Evolutionary conservation across 1,140 invertebrate genomes (phyloP).

Genomic region (Cydia amplana): DNA sequence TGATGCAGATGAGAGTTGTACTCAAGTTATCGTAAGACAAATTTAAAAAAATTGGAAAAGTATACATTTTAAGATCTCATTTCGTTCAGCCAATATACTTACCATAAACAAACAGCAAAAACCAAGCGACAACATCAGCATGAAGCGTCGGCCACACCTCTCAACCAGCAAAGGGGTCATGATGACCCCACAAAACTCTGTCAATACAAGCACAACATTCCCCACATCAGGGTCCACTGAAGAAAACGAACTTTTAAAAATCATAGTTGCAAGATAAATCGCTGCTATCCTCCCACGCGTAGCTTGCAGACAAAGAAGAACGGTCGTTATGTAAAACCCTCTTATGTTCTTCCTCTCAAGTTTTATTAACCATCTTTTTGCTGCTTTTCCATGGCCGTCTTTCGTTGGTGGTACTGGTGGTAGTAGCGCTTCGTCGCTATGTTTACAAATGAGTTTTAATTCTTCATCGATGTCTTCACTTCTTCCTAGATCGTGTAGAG

Average conservation of each 20-base stretch:
- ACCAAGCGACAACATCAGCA: constrained; percentile 68
- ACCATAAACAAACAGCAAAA: constrained; percentile 50
- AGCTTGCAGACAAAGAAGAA: constrained; percentile 63
- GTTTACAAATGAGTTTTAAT: neutral
- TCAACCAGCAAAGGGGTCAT: constrained; percentile 75
- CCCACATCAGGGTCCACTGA: constrained; percentile 46
- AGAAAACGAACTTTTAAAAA: constrained; percentile 61
- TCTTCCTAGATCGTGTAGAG: neutral
- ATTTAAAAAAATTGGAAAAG: neutral
- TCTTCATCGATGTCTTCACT: neutral
- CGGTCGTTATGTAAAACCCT: constrained; percentile 43
- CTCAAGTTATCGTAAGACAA: too few relatives aligned
- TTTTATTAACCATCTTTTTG: neutral
- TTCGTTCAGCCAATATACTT: constrained; percentile 8
- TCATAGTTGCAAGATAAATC: constrained; percentile 78
- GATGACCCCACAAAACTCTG: constrained; percentile 66
- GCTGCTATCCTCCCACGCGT: constrained; percentile 68
- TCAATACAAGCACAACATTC: constrained; percentile 51
- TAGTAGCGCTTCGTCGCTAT: neutral
- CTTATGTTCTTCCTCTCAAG: constrained; percentile 42
- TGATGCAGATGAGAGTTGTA: too few relatives aligned
- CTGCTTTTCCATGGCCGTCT: neutral
- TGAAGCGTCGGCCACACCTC: constrained; percentile 72
- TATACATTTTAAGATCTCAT: too few relatives aligned
- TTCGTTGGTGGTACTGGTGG: neutral